These are phyloP conservation scores for Bufo bufo DNA, from an alignment of 2,113 vertebrate species.

Conservation along the genomic window DNA sequence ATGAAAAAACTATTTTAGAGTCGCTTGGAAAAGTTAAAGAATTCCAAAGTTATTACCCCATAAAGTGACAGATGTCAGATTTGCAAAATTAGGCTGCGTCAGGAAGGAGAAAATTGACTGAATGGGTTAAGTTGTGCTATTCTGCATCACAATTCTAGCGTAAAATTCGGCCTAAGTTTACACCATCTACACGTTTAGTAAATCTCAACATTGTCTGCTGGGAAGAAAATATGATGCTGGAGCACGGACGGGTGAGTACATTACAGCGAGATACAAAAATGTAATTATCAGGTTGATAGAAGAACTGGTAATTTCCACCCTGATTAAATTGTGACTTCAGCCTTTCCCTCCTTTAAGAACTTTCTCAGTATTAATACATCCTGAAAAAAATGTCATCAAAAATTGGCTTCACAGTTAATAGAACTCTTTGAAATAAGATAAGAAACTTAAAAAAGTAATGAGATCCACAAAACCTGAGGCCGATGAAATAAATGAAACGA, in stretches of 20 bases:
- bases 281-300: constrained; percentile 11
- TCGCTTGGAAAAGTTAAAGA: too few relatives aligned
- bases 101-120: too few relatives aligned
- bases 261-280: background rate
- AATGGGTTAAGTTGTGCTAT: too few relatives aligned
- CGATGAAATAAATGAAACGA: background rate
- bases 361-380: background rate
- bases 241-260: background rate
- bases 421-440: constrained; percentile 18
- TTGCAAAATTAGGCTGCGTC: too few relatives aligned
- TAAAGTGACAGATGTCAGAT: too few relatives aligned
- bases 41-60: too few relatives aligned
- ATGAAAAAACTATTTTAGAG: too few relatives aligned
- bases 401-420: constrained; percentile 20
- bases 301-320: background rate
- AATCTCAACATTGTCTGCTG: background rate
- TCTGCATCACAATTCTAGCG: too few relatives aligned
- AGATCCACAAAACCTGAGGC: background rate
- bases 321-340: constrained; percentile 6
- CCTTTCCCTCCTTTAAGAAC: background rate
- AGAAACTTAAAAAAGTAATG: background rate
- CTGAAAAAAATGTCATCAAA: background rate
- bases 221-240: background rate
- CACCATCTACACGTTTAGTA: too few relatives aligned
- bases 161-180: too few relatives aligned